Percentiles rank a stretch among this genome's conserved stretches.
Evolutionary conservation across 1,140 invertebrate genomes (phyloP).

Genomic region (Platyura marginata): DNA sequence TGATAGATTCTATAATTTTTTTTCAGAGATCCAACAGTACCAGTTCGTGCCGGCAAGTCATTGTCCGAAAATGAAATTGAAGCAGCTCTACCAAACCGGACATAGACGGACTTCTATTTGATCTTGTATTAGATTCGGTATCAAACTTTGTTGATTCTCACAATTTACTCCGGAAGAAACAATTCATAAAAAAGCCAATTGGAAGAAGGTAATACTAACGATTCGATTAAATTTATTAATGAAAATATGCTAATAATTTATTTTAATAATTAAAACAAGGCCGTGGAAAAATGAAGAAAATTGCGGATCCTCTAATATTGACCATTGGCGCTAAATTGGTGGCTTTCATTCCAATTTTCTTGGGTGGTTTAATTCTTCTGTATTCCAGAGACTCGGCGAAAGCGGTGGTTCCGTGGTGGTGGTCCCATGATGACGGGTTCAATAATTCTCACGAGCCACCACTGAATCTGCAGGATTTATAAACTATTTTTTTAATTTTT

Average conservation of each 20-base stretch:
- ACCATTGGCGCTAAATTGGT: conserved; percentile 49
- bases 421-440: no score
- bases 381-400: conserved; percentile 44
- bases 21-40: conserved; percentile 19
- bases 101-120: conserved; percentile 28
- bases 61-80: conserved; percentile 31
- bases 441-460: no score
- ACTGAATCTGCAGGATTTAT: no score
- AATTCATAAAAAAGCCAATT: conserved; percentile 31
- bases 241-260: conserved; percentile 28
- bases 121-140: conserved; percentile 31
- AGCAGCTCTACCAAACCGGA: conserved; percentile 30
- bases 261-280: conserved; percentile 41
- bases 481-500: no score
- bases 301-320: conserved; percentile 38
- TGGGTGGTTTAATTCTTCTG: conserved; percentile 48
- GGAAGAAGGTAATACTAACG: conserved; percentile 44
- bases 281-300: conserved; percentile 53
- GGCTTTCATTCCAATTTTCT: conserved; percentile 41
- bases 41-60: conserved; percentile 27
- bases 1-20: conserved; percentile 1
- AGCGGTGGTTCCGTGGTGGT: conserved; percentile 26
- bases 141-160: conserved; percentile 35
- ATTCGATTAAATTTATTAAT: no score
- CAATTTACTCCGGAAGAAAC: conserved; percentile 38